Evolutionary conservation across 2,113 vertebrate species (phyloP).

Genomic region (Panurus biarmicus): DNA sequence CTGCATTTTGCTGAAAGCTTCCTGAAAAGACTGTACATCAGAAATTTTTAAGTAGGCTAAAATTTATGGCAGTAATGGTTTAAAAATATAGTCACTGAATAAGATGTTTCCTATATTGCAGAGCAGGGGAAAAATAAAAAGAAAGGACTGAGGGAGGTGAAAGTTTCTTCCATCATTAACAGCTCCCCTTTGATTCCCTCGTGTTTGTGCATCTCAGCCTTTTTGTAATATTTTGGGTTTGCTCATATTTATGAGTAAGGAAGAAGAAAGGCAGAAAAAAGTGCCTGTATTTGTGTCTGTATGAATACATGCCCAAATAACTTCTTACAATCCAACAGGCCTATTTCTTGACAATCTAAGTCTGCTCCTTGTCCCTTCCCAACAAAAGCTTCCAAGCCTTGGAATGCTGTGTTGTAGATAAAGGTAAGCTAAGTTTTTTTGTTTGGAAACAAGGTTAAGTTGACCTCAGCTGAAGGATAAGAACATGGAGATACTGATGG

Average conservation of each 20-base stretch:
- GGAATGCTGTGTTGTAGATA: neutral
- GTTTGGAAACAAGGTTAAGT: neutral
- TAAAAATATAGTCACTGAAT: neutral
- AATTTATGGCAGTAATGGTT: neutral
- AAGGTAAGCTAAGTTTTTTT: neutral
- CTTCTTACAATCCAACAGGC: neutral
- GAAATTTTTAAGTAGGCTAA: neutral
- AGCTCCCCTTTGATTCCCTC: neutral
- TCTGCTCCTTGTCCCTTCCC: neutral
- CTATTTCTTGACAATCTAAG: neutral
- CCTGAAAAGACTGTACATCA: neutral
- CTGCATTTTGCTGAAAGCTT: neutral
- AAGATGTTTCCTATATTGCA: neutral
- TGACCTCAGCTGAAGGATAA: neutral
- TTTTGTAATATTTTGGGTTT: neutral
- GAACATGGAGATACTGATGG: neutral
- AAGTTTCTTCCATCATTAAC: neutral
- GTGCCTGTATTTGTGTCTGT: rapidly evolving
- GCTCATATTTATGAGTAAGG: neutral
- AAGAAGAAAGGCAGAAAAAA: neutral
- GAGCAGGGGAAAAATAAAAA: neutral
- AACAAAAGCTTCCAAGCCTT: neutral
- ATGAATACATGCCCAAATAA: neutral
- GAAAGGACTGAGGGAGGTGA: neutral
- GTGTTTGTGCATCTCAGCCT: neutral